Conservation (phyloP, 2,888 invertebrate species). For the Xestia sexstrigata region DNA sequence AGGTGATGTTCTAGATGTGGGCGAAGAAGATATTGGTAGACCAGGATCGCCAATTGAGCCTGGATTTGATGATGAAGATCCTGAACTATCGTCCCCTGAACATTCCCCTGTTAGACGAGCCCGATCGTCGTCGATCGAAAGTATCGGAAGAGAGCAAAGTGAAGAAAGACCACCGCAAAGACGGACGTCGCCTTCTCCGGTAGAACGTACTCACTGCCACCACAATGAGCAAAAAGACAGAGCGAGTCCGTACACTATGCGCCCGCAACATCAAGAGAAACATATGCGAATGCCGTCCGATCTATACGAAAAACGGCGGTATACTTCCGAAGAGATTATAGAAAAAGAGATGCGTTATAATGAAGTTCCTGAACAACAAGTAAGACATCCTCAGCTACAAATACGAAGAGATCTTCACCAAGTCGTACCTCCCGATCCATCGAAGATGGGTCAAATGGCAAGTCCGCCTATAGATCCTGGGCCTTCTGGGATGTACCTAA, state of each 20-base stretch:
- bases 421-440: conserved; percentile 84
- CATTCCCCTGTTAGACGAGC: conserved; percentile 91
- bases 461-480: conserved; percentile 87
- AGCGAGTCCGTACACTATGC: conserved; percentile 93
- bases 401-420: conserved; percentile 94
- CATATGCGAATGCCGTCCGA: conserved; percentile 81
- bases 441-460: conserved; percentile 83
- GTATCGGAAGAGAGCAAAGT: conserved; percentile 86
- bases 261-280: conserved; percentile 92
- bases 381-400: conserved; percentile 92
- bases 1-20: conserved; percentile 93
- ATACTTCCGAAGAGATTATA: conserved; percentile 86
- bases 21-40: conserved; percentile 91
- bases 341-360: conserved; percentile 87
- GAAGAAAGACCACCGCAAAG: conserved; percentile 83
- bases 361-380: conserved; percentile 86
- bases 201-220: conserved; percentile 93
- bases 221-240: conserved; percentile 91
- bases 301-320: conserved; percentile 85
- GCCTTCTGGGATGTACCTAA: conserved; percentile 86
- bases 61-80: conserved; percentile 89
- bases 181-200: conserved; percentile 81
- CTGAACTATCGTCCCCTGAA: conserved; percentile 91
- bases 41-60: conserved; percentile 90
- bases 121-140: conserved; percentile 88